Percentiles rank a stretch among this genome's conserved stretches.
phyloP scores from a whole-genome alignment of 2,888 invertebrate genomes.

The Prosapia bicincta region DNA sequence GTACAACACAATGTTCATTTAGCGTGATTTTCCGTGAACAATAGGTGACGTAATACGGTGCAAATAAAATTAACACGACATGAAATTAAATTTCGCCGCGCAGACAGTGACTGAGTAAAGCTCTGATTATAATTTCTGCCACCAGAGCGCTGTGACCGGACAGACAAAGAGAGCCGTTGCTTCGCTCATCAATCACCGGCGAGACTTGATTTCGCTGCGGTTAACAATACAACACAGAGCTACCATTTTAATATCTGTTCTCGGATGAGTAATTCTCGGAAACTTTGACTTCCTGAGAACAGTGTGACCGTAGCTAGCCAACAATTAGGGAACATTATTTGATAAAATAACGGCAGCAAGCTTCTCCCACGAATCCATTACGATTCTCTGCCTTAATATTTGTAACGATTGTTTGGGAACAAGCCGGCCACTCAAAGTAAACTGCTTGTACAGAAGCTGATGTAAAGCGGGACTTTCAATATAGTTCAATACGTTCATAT shows the following conservation, averaged over 20 bases:
- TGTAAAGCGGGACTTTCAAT: too few species aligned
- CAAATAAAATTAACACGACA: too few species aligned
- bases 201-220: background rate
- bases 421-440: too few species aligned
- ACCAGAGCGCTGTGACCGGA: background rate
- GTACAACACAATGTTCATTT: too few species aligned
- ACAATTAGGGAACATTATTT: background rate
- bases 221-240: background rate
- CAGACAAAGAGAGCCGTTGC: background rate
- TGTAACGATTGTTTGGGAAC: too few species aligned
- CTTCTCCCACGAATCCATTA: too few species aligned
- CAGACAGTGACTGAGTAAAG: background rate
- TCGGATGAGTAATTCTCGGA: background rate
- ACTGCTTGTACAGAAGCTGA: too few species aligned
- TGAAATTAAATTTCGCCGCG: background rate
- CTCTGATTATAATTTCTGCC: background rate
- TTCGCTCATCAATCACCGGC: background rate
- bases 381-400: too few species aligned
- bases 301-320: background rate
- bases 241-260: background rate
- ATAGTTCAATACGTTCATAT: too few species aligned
- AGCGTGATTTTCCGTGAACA: too few species aligned
- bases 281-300: background rate
- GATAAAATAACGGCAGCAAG: too few species aligned
- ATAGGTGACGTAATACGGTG: too few species aligned